Conservation (phyloP, 2,113 vertebrate genomes). For the Hystrix cristata region DNA sequence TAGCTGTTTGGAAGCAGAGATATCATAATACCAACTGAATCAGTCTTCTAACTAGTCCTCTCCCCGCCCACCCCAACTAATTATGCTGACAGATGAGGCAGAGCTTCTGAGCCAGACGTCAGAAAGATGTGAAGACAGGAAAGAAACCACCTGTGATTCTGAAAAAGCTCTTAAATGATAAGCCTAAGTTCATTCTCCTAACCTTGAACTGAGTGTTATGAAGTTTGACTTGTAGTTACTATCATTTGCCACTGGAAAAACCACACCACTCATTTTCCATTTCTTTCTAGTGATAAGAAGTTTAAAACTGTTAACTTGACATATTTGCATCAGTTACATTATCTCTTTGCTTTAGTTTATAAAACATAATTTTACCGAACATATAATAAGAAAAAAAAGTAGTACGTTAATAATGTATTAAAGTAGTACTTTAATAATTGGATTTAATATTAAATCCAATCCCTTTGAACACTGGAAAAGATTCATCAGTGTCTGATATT, state of each 20-base stretch:
- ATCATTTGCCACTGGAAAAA: background rate
- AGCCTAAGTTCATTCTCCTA: background rate
- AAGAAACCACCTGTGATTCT: background rate
- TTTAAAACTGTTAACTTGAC: background rate
- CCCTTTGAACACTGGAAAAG: background rate
- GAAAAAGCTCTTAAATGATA: background rate
- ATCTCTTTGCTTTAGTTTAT: background rate
- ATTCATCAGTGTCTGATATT: background rate
- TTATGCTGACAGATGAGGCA: background rate
- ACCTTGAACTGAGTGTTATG: background rate
- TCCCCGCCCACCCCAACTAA: background rate
- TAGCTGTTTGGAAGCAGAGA: background rate
- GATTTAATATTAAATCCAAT: background rate
- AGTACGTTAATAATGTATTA: too few species aligned
- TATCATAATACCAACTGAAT: conserved; percentile 29
- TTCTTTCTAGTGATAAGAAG: background rate
- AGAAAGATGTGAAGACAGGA: background rate
- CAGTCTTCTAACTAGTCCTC: background rate
- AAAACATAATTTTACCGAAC: background rate
- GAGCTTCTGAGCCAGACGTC: background rate
- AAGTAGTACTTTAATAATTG: background rate
- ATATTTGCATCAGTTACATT: background rate
- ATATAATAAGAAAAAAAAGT: background rate
- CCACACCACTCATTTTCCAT: background rate
- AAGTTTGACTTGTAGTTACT: background rate